phyloP scores from a whole-genome alignment of 2,797 vertebrate species.

The Fundulus diaphanus region DNA sequence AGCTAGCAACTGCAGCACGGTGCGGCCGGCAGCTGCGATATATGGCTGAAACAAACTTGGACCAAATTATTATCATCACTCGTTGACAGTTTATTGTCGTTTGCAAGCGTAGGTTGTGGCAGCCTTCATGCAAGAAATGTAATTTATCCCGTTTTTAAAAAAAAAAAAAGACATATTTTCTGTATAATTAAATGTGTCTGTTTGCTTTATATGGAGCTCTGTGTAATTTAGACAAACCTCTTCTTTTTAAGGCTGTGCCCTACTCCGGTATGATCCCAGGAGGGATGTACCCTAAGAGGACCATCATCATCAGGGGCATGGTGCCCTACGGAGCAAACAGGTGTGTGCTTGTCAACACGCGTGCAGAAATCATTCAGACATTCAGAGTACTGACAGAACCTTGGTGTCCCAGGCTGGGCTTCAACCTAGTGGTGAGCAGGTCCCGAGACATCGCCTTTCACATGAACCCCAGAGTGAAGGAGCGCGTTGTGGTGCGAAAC shows the following conservation, averaged over 20 bases:
- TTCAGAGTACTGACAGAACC: not conserved
- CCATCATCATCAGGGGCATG: conserved; percentile 83
- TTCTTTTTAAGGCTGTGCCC: conserved; percentile 77
- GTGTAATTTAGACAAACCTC: not conserved
- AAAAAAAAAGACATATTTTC: no score
- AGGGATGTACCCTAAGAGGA: conserved; percentile 82
- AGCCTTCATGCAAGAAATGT: not conserved
- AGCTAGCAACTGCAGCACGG: no score
- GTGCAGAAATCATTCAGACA: not conserved
- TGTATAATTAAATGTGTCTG: no score
- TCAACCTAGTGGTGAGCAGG: conserved; percentile 81
- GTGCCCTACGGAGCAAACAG: conserved; percentile 67
- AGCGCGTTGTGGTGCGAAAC: conserved; percentile 82
- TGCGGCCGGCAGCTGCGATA: no score
- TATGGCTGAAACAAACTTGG: no score
- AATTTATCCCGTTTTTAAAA: not conserved
- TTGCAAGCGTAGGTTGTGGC: not conserved
- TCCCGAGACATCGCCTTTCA: conserved; percentile 80
- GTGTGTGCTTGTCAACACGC: conserved; percentile 33
- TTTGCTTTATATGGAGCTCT: no score
- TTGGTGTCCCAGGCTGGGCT: conserved; percentile 67
- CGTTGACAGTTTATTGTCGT: no score
- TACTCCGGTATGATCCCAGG: conserved; percentile 76
- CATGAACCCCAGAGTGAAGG: conserved; percentile 76
- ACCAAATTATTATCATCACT: no score